Base-by-base conservation (phyloP, 1,140 invertebrate genomes). In the Dufourea novaeangliae region DNA sequence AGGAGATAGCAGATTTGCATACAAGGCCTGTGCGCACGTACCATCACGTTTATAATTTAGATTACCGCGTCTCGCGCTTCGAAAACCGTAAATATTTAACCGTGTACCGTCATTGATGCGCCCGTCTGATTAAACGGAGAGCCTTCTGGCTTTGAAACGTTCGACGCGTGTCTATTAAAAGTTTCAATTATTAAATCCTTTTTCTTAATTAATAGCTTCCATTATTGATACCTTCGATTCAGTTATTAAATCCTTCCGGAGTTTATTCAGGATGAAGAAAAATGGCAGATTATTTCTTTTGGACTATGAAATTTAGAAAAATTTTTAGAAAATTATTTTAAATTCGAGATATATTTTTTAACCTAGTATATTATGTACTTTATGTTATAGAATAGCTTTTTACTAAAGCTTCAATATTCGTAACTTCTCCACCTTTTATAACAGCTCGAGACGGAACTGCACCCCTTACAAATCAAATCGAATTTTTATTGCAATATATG, bases 1-100 rank as follows among this genome's bases (percentile, higher is more conserved):
- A 20, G 2, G 11, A 32, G 25, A 56, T 39, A 56, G 29, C 44
- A 29, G 11, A 22, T 37, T 59, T 46, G 37, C 68, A 25, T 25
- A 54, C n/a, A 22, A 59, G 20, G 11, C 17, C 11, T 29, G 41
- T 7, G 25, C 59, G 39, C 70, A 22, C 59, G 52, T 20, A 8
- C 25, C 2, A 11, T 11, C 10, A n/a, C 25, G 61, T 73, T 74
- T 56, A 74, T 74, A 74, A 73, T 56, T 74, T 56, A 41, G 14
- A 41, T 27, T 72, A 34, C 41, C 34, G 5, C 12, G 14, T 56
- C 25, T 41, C 27, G 37, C n/a, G 34, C 46, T 34, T 2, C 44
- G 14, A 32, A 6, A 41, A 17, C 27, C 27, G 11, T 56, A 41
- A 74, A 74, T 67, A 56, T 74, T 74, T 54, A 32, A 73, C 29